Conservation (phyloP, 2,113 vertebrate genomes). For the Lycocorax pyrrhopterus region DNA sequence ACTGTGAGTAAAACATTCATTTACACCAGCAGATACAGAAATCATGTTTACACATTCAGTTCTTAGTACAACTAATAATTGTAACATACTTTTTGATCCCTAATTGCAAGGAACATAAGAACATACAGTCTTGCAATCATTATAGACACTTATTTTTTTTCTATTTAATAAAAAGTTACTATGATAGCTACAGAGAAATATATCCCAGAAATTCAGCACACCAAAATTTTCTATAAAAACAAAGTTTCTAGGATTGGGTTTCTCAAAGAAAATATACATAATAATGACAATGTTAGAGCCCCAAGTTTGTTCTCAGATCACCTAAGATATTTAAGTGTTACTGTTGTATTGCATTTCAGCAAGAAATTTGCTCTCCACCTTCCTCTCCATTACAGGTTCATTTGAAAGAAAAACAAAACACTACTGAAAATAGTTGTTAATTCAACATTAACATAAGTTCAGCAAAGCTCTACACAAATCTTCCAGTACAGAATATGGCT, state of each 20-base stretch:
- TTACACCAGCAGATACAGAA: neutral
- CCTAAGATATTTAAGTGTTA: neutral
- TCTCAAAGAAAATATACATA: neutral
- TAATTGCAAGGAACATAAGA: neutral
- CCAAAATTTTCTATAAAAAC: neutral
- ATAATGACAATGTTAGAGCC: neutral
- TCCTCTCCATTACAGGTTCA: neutral
- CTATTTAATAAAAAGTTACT: neutral
- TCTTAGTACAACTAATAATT: neutral
- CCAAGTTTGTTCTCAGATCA: neutral
- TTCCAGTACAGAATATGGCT: neutral
- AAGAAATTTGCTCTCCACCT: neutral
- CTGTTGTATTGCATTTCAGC: neutral
- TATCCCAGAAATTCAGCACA: neutral
- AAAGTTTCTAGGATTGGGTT: neutral
- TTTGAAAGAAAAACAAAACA: constrained; percentile 15
- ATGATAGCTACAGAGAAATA: neutral
- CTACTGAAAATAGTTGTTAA: neutral
- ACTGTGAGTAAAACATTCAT: neutral
- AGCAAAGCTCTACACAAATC: neutral
- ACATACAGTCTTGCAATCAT: neutral
- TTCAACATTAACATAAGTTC: neutral
- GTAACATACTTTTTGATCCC: neutral
- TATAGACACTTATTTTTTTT: neutral
- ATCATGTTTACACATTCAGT: neutral